Evolutionary conservation across 2,113 vertebrate species (phyloP).

Genomic region (Crotalus helleri): DNA sequence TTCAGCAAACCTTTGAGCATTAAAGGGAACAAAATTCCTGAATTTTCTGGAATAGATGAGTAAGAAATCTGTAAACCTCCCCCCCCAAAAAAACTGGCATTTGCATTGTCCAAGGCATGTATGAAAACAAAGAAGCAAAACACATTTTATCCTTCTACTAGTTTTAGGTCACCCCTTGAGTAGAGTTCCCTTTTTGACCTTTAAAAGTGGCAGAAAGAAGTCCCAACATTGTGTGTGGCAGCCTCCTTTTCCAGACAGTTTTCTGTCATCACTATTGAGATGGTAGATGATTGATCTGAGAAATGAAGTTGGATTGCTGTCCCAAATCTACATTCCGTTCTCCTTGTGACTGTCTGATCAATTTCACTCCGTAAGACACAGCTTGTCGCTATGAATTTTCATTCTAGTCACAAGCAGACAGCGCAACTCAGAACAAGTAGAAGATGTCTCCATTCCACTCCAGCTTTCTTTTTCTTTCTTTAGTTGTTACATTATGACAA

Average conservation of each 20-base stretch:
- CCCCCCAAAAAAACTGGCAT: neutral
- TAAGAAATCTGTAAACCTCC: neutral
- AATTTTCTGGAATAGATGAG: neutral
- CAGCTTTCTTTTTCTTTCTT: conserved; percentile 24
- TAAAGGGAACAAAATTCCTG: neutral
- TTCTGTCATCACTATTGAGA: conserved; percentile 90
- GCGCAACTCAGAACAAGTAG: conserved; percentile 72
- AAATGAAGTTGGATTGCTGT: conserved; percentile 98
- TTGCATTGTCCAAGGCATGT: neutral
- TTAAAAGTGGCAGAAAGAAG: neutral
- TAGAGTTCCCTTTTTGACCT: neutral
- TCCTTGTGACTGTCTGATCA: conserved; percentile 97
- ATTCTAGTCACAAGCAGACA: conserved; percentile 81
- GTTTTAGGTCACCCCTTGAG: neutral
- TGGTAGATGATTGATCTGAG: conserved; percentile 90
- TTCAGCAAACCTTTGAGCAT: neutral
- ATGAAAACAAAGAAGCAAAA: neutral
- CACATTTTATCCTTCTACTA: neutral
- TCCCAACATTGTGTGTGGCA: neutral
- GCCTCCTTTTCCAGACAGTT: conserved; percentile 70
- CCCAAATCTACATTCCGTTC: conserved; percentile 89
- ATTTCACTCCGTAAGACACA: conserved; percentile 91
- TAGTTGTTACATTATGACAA: neutral
- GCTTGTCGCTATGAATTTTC: conserved; percentile 98
- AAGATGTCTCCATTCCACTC: conserved; percentile 52